A percentile compares a stretch with the other conserved stretches of the same genome.
These are phyloP conservation scores for Ceyx erithaca DNA, from an alignment of 2,797 vertebrate species.

Conservation along the genomic window DNA sequence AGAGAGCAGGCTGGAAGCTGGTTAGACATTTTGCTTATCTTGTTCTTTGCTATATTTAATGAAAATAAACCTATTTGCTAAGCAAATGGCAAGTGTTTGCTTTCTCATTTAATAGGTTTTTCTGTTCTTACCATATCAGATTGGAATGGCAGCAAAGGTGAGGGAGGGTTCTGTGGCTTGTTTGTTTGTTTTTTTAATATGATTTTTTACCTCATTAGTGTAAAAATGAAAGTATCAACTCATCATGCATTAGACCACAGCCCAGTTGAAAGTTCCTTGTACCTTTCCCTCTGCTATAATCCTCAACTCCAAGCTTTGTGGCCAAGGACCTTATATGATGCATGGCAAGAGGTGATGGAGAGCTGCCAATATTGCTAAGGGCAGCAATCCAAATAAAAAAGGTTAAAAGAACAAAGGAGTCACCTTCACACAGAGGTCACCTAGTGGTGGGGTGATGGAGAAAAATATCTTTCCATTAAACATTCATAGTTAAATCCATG, in stretches of 20 bases:
- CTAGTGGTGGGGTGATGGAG: not conserved
- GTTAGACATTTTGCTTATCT: not conserved
- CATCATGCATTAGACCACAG: not conserved
- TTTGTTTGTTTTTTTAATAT: not conserved
- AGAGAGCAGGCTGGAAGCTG: not conserved
- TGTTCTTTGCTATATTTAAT: not conserved
- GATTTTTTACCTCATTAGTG: not conserved
- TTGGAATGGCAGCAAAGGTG: not conserved
- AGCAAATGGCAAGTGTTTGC: not conserved
- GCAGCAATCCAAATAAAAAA: not conserved
- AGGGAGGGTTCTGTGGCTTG: not conserved
- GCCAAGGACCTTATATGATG: accelerated
- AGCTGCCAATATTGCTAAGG: not conserved
- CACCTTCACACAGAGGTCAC: not conserved
- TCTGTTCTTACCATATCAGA: not conserved
- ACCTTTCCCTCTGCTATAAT: not conserved
- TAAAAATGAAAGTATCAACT: not conserved
- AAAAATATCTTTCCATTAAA: not conserved
- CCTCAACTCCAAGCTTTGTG: not conserved
- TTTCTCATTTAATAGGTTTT: not conserved
- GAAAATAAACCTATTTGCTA: not conserved
- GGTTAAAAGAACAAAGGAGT: not conserved
- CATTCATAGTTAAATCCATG: not conserved
- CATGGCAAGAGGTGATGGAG: not conserved
- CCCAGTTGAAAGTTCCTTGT: not conserved